phyloP scores from a whole-genome alignment of 2,888 invertebrate species.

The Acronicta psi region DNA sequence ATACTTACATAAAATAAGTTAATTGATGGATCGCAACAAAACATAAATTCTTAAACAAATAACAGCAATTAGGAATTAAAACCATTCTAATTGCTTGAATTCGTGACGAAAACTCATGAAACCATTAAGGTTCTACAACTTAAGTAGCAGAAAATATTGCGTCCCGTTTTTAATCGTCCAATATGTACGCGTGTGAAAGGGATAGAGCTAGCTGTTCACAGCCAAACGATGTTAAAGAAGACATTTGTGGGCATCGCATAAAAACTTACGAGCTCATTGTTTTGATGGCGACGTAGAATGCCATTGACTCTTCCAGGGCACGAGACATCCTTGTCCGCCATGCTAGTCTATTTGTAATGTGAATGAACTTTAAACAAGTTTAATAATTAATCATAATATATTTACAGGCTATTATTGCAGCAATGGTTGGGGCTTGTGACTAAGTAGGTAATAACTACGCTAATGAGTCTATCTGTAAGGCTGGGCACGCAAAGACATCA shows the following conservation, averaged over 20 bases:
- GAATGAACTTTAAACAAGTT: conserved; percentile 9
- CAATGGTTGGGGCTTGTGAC: neutral
- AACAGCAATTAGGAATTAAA: too few relatives aligned
- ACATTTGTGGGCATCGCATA: conserved; percentile 49
- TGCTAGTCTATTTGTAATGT: conserved; percentile 18
- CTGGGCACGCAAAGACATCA: too few relatives aligned
- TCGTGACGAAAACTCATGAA: conserved; percentile 16
- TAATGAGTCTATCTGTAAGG: too few relatives aligned
- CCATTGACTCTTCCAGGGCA: conserved; percentile 33
- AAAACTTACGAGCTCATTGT: conserved; percentile 54
- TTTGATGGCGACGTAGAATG: conserved; percentile 38
- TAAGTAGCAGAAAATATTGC: conserved; percentile 40
- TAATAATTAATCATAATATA: neutral
- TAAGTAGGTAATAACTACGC: neutral
- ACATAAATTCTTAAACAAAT: too few relatives aligned
- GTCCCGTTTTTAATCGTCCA: conserved; percentile 45
- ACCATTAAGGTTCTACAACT: conserved; percentile 35
- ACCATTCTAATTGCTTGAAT: neutral
- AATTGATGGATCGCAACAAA: too few relatives aligned
- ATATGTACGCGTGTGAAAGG: conserved; percentile 11
- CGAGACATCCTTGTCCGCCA: conserved; percentile 14
- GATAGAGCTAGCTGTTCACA: conserved; percentile 32
- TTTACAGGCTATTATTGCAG: neutral
- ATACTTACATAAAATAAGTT: neutral
- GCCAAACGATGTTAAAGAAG: conserved; percentile 42